These are phyloP conservation scores for Macropis europaea DNA, from an alignment of 2,888 invertebrate genomes.

Conservation along the genomic window DNA sequence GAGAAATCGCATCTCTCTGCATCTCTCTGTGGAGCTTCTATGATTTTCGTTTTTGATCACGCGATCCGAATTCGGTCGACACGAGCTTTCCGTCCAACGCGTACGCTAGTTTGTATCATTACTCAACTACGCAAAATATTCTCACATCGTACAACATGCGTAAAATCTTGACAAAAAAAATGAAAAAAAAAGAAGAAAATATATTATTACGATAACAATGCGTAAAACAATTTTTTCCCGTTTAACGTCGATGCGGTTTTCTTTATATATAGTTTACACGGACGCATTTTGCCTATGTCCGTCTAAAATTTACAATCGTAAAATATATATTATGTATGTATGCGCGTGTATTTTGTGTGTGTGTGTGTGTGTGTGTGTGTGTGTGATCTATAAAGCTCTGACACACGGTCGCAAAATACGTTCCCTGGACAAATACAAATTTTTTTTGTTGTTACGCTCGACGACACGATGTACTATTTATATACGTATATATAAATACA, in stretches of 20 bases:
- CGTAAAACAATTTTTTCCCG: slow-evolving; percentile 42
- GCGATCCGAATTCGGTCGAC: no score
- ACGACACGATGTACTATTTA: no score
- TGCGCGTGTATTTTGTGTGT: no score
- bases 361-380: no score
- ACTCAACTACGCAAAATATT: slow-evolving; percentile 35
- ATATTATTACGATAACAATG: slow-evolving; percentile 36
- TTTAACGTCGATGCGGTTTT: slow-evolving; percentile 33
- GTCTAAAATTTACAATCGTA: slow-evolving; percentile 25
- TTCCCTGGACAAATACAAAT: no score
- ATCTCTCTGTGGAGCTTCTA: no score
- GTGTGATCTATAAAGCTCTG: slow-evolving; percentile 1
- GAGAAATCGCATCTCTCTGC: no score
- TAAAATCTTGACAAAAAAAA: slow-evolving; percentile 41
- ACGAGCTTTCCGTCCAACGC: slow-evolving; percentile 22
- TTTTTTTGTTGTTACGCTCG: no score
- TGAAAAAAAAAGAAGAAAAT: slow-evolving; percentile 31
- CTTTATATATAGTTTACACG: slow-evolving; percentile 9
- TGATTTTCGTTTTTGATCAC: no score
- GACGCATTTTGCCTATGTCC: neutral
- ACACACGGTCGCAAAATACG: neutral
- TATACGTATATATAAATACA: no score
- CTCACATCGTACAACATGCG: slow-evolving; percentile 44
- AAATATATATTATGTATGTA: no score
- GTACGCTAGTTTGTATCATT: no score